Evolutionary conservation across 1,140 invertebrate species (phyloP).

Genomic region (Ooceraea biroi): DNA sequence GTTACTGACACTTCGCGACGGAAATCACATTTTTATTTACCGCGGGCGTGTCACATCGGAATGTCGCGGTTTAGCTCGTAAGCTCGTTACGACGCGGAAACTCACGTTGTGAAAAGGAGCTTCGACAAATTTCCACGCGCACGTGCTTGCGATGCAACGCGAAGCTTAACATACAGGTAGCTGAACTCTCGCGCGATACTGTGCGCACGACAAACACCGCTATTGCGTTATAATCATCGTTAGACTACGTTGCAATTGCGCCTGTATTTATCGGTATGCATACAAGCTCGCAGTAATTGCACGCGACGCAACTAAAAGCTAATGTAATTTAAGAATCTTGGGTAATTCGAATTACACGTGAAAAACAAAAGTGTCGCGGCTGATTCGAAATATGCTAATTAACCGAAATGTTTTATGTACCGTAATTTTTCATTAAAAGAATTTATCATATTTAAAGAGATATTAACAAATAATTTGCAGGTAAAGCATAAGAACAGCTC

Average conservation of each 20-base stretch:
- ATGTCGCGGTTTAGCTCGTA: constrained; percentile 45
- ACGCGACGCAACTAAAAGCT: constrained; percentile 10
- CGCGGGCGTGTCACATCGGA: constrained; percentile 20
- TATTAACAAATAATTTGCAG: not conserved
- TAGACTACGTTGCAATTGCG: constrained; percentile 29
- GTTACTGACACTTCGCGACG: not conserved
- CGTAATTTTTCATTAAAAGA: too few species aligned
- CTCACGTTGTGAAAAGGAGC: constrained; percentile 50
- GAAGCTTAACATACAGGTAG: constrained; percentile 45
- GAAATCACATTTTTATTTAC: constrained; percentile 56
- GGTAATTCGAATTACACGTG: not conserved
- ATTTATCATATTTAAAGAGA: not conserved
- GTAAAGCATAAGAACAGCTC: not conserved
- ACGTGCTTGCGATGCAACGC: constrained; percentile 52
- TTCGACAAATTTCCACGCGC: constrained; percentile 52
- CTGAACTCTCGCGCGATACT: constrained; percentile 38
- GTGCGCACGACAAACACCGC: constrained; percentile 39
- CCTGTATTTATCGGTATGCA: constrained; percentile 6
- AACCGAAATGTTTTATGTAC: too few species aligned
- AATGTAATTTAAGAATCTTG: constrained; percentile 6
- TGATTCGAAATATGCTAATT: too few species aligned
- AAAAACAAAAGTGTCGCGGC: not conserved
- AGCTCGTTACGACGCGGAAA: constrained; percentile 59
- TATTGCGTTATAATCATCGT: constrained; percentile 53
- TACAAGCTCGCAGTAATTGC: constrained; percentile 1